Evolutionary conservation across 2,113 vertebrate genomes (phyloP).

Genomic region (Pardalotus punctatus): DNA sequence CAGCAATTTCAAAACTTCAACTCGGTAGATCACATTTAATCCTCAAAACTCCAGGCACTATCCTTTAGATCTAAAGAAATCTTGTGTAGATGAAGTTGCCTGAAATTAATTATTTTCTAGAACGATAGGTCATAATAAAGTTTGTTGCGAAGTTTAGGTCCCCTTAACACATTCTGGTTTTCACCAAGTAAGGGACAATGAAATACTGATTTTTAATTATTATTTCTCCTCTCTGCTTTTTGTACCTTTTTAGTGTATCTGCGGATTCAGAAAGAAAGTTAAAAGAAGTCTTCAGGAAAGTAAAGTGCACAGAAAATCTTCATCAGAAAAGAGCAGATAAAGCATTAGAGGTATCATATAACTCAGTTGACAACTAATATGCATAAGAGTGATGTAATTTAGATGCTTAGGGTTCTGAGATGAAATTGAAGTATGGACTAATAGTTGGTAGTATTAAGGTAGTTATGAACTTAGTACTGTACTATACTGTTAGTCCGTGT

Average conservation of each 20-base stretch:
- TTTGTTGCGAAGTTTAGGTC: not conserved
- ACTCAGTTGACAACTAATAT: not conserved
- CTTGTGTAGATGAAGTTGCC: not conserved
- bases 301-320: constrained; percentile 8
- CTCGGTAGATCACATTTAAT: not conserved
- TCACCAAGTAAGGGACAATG: not conserved
- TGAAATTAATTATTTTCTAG: not conserved
- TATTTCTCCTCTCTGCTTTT: not conserved
- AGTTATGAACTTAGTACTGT: not conserved
- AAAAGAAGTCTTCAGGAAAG: constrained; percentile 29
- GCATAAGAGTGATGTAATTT: not conserved
- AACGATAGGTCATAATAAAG: not conserved
- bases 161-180: not conserved
- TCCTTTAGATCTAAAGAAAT: not conserved
- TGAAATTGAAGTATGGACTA: not conserved
- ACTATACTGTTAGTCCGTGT: not conserved
- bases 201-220: not conserved
- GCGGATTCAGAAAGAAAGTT: not conserved
- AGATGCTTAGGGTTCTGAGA: not conserved
- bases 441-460: not conserved
- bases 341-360: constrained; percentile 63
- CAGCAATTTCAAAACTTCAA: not conserved
- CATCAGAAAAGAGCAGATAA: constrained; percentile 18
- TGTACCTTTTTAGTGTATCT: constrained; percentile 45
- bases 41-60: not conserved